Evolutionary conservation across 1,140 invertebrate genomes (phyloP).

Genomic region (Drosophila ambigua): DNA sequence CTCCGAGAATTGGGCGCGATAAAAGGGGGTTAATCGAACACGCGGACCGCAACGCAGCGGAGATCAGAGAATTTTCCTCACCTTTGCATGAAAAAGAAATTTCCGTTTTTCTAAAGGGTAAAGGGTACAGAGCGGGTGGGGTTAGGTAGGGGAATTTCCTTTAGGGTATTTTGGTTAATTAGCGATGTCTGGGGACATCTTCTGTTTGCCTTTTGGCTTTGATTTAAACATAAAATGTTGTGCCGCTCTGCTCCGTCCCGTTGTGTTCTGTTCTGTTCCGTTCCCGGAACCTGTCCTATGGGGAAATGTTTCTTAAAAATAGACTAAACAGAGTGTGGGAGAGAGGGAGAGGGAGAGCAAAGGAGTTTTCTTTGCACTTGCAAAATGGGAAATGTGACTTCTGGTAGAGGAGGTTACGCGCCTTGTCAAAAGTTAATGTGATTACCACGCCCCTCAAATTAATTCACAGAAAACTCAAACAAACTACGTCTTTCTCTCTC

Average conservation of each 20-base stretch:
- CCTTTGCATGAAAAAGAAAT: constrained; percentile 35
- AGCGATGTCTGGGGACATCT: constrained; percentile 65
- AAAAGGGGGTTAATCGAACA: constrained; percentile 79
- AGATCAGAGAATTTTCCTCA: constrained; percentile 35
- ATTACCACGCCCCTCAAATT: constrained; percentile 76
- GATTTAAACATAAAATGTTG: constrained; percentile 61
- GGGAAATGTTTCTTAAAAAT: constrained; percentile 64
- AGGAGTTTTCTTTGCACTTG: constrained; percentile 17
- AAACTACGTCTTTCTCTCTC: constrained; percentile 16
- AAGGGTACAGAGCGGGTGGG: no score
- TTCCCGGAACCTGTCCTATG: constrained; percentile 19
- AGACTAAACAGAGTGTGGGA: constrained; percentile 22
- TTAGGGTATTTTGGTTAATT: constrained; percentile 69
- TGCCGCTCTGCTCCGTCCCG: constrained; percentile 27
- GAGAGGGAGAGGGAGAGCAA: constrained; percentile 1
- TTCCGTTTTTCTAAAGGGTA: constrained; percentile 8
- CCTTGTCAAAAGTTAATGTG: constrained; percentile 61
- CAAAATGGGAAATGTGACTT: background rate
- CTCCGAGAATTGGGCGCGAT: constrained; percentile 74
- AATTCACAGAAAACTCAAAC: constrained; percentile 67
- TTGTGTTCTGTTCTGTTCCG: constrained; percentile 20
- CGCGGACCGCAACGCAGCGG: constrained; percentile 23
- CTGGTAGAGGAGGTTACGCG: constrained; percentile 11
- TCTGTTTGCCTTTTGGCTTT: constrained; percentile 47
- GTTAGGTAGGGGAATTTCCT: constrained; percentile 31